A percentile compares a stretch with the other conserved stretches of the same genome.
These are phyloP conservation scores for Eristalinus aeneus DNA, from an alignment of 2,888 invertebrate species.

Conservation along the genomic window DNA sequence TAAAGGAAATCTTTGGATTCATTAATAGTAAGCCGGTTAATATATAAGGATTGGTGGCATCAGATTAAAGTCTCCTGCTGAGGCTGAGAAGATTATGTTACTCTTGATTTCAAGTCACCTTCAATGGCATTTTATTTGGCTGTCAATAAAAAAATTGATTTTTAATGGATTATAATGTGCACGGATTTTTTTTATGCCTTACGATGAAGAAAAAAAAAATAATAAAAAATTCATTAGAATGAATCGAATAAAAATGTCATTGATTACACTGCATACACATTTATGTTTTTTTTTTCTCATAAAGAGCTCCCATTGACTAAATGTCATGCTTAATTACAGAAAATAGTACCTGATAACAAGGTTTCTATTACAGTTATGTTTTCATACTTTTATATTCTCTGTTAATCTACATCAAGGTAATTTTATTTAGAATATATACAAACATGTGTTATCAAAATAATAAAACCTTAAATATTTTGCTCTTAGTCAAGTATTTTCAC, in stretches of 20 bases:
- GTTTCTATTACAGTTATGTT: slow-evolving; percentile 43
- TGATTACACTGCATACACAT: not conserved
- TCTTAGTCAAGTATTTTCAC: no score
- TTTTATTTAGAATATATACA: not conserved
- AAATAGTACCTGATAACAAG: slow-evolving; percentile 27
- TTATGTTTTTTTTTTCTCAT: not conserved
- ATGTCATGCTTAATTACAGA: not conserved
- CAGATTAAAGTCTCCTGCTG: slow-evolving; percentile 50
- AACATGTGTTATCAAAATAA: not conserved
- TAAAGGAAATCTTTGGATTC: slow-evolving; percentile 31
- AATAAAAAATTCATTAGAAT: not conserved
- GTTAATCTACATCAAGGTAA: not conserved
- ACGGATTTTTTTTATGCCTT: not conserved
- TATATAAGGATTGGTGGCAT: slow-evolving; percentile 37
- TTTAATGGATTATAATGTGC: not conserved
- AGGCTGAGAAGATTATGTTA: slow-evolving; percentile 60
- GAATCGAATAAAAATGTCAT: not conserved
- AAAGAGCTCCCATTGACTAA: not conserved
- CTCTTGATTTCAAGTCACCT: slow-evolving; percentile 65
- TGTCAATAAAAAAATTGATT: not conserved
- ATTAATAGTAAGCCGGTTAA: slow-evolving; percentile 60
- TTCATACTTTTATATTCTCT: not conserved
- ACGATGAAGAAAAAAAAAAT: not conserved
- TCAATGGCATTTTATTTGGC: not conserved
- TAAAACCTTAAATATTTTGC: no score